Base-by-base conservation (phyloP, 1,140 invertebrate species). In the Physella acuta region DNA sequence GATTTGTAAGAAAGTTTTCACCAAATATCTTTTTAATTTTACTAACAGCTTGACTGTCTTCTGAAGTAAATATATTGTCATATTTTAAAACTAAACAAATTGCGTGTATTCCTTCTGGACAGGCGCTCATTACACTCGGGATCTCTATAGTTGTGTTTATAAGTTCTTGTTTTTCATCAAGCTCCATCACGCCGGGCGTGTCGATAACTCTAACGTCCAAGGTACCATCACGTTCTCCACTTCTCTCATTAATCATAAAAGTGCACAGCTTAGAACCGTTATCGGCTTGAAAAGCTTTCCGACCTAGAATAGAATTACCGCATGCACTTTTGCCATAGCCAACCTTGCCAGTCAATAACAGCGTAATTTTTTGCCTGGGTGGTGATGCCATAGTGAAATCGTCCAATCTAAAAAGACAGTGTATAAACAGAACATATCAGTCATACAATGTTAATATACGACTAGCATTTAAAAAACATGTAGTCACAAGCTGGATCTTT, bases 231-330 rank as follows among this genome's bases (percentile, higher is more conserved):
- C 33, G 4, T 58, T 8, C 11, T 58, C 30, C 3, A 17, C 8
- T 33, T 34, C 28, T 33, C 33, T 8, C 30, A 5, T 34, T 58
- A 20, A 58, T 34, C 17, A 34, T 33, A 58, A 34, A 58, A 8
- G 5, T 58, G 28, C 28, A 26, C 1, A 17, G 30, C 3, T 30
- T 34, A 2, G 56, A 34, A 34, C 17, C 20, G 31, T n/a, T 34
- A n/a, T n/a, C n/a, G 33, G 56, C 8, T 5, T 1, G 33, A n/a
- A 58, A 58, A 1, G 11, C 56, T 34, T 34, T 33, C 17, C 24
- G 33, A 58, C 56, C 56, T 20, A 58, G 56, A 34, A 58, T 33
- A 58, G 56, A 58, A 58, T 58, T 58, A n/a, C n/a, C n/a, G n/a
- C n/a, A n/a, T n/a, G n/a, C n/a, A n/a, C n/a, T n/a, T n/a, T n/a